Evolutionary conservation across 2,888 invertebrate genomes (phyloP).

Genomic region (Aelia acuminata): DNA sequence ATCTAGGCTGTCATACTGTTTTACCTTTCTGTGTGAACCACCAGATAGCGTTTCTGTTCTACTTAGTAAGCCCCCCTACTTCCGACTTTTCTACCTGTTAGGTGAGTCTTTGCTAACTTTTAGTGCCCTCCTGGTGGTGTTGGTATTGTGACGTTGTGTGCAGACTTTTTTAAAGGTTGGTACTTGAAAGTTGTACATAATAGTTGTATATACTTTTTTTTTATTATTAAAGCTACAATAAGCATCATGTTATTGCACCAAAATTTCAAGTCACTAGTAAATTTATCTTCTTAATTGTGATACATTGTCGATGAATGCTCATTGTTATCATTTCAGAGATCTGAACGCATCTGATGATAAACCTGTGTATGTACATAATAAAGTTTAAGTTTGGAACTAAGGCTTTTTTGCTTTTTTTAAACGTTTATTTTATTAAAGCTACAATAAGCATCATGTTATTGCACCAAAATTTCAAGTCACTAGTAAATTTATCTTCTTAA

Average conservation of each 20-base stretch:
- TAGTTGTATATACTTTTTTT: background rate
- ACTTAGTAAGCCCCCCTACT: conserved; percentile 35
- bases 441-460: background rate
- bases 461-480: too few species aligned
- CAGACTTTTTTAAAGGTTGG: background rate
- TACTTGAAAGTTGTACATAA: background rate
- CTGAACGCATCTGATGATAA: background rate
- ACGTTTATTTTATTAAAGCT: background rate
- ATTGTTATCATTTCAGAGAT: background rate
- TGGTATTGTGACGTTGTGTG: background rate
- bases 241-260: background rate
- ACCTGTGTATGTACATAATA: too few species aligned
- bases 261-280: too few species aligned
- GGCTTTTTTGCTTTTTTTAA: too few species aligned
- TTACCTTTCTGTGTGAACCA: background rate
- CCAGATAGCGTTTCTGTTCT: conserved; percentile 40
- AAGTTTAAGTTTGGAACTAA: too few species aligned
- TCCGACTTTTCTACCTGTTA: conserved; percentile 34
- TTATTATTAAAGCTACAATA: background rate
- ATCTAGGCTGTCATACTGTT: background rate
- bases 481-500: too few species aligned
- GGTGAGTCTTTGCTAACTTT: conserved; percentile 34
- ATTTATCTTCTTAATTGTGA: too few species aligned
- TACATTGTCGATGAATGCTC: background rate
- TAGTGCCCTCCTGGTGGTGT: conserved; percentile 16